phyloP scores from a whole-genome alignment of 92 coral and sea anemone species.

The Phymanthus crucifer region DNA sequence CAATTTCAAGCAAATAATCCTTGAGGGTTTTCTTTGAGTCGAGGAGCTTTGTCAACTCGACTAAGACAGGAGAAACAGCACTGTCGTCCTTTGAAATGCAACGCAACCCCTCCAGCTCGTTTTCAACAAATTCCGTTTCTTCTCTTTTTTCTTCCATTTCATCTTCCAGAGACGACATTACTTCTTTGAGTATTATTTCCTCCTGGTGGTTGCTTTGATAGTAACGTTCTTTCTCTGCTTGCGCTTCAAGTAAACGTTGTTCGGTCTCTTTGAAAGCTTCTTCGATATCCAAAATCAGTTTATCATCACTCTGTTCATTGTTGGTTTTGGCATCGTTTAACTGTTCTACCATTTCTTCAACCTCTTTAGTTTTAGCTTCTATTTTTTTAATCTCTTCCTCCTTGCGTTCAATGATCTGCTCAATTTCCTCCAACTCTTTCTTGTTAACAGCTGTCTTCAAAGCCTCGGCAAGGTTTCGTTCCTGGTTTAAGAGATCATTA shows the following conservation, averaged over 20 bases:
- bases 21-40: slow-evolving; percentile 51
- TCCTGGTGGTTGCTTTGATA: background rate
- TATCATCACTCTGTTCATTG: background rate
- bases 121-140: slow-evolving; percentile 34
- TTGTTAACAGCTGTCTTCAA: background rate
- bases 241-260: slow-evolving; percentile 9
- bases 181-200: slow-evolving; percentile 7
- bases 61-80: slow-evolving; percentile 20
- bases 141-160: slow-evolving; percentile 29
- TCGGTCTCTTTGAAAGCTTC: slow-evolving; percentile 22
- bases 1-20: slow-evolving; percentile 62
- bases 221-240: slow-evolving; percentile 11
- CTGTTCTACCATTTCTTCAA: slow-evolving; percentile 4
- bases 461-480: background rate
- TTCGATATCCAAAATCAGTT: background rate
- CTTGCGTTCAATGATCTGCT: slow-evolving; percentile 17
- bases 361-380: slow-evolving; percentile 24
- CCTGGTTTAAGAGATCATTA: slow-evolving; percentile 1
- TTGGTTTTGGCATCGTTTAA: background rate
- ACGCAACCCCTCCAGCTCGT: slow-evolving; percentile 21
- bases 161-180: slow-evolving; percentile 34
- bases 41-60: slow-evolving; percentile 43
- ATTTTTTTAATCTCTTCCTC: slow-evolving; percentile 21
- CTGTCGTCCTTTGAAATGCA: slow-evolving; percentile 10
- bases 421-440: slow-evolving; percentile 17